Conservation (phyloP, 1,140 invertebrate genomes). For the Palaemon carinicauda region DNA sequence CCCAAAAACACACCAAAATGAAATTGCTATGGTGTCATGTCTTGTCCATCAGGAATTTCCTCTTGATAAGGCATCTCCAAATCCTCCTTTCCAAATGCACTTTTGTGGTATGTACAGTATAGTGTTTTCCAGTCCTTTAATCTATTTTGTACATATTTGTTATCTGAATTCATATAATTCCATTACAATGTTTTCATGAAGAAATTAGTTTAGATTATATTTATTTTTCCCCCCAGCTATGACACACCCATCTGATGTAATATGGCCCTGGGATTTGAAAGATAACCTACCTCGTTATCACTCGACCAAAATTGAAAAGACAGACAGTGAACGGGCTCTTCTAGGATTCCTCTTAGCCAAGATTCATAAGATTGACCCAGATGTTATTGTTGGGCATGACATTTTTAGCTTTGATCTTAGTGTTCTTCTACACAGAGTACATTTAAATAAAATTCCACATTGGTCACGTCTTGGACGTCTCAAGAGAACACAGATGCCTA, state of each 20-base stretch:
- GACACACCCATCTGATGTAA: conserved; percentile 77
- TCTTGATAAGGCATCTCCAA: conserved; percentile 72
- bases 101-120: conserved; percentile 83
- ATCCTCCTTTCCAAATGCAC: conserved; percentile 82
- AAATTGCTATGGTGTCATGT: conserved; percentile 85
- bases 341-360: conserved; percentile 83
- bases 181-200: neutral
- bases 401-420: conserved; percentile 87
- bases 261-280: conserved; percentile 81
- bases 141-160: neutral
- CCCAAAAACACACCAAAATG: conserved; percentile 80
- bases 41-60: conserved; percentile 74
- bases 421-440: conserved; percentile 84
- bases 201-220: neutral
- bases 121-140: conserved; percentile 25
- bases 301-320: conserved; percentile 78
- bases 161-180: neutral
- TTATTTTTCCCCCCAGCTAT: conserved; percentile 73
- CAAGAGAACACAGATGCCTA: conserved; percentile 69
- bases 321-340: conserved; percentile 85
- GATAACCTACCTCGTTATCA: conserved; percentile 73
- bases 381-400: conserved; percentile 93
- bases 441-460: conserved; percentile 77
- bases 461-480: conserved; percentile 92
- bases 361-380: conserved; percentile 88